A percentile compares a stretch with the other conserved stretches of the same genome.
phyloP scores from a whole-genome alignment of 2,113 vertebrate species.

The Falco punctatus region DNA sequence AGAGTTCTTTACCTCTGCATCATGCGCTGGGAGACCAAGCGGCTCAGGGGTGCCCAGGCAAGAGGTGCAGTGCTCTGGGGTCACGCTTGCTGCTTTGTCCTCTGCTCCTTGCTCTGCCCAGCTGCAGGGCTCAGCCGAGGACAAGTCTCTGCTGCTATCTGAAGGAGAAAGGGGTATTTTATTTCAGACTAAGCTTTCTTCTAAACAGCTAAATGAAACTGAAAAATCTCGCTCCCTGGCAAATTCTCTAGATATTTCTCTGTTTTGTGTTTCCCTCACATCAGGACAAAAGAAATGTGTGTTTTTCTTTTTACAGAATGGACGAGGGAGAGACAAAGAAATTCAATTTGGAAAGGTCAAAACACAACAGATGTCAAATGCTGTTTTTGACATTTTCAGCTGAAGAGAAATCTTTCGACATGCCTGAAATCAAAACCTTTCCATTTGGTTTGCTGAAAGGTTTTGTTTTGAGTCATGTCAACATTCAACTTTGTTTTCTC shows the following conservation, averaged over 20 bases:
- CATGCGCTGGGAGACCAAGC: accelerated
- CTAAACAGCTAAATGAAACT: not conserved
- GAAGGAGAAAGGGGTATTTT: not conserved
- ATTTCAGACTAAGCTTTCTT: not conserved
- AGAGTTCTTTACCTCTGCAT: not conserved
- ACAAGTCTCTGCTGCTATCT: not conserved
- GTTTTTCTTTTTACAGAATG: not conserved
- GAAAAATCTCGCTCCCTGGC: not conserved
- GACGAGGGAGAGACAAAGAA: slow-evolving; percentile 19
- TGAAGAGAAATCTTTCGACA: slow-evolving; percentile 55
- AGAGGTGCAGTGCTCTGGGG: not conserved
- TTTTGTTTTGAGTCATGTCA: slow-evolving; percentile 50
- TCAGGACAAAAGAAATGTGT: slow-evolving; percentile 1
- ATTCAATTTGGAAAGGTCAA: slow-evolving; percentile 64
- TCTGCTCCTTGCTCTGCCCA: not conserved
- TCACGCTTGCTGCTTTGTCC: not conserved
- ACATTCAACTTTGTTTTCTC: slow-evolving; percentile 19
- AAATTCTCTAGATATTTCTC: not conserved
- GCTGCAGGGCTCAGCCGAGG: not conserved
- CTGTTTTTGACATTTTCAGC: slow-evolving; percentile 61
- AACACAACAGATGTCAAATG: slow-evolving; percentile 65
- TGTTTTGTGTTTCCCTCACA: not conserved
- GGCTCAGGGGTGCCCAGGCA: not conserved
- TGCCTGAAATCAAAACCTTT: slow-evolving; percentile 54
- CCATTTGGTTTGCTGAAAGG: slow-evolving; percentile 31